Evolutionary conservation across 2,797 vertebrate species (phyloP).

Genomic region (Denticeps clupeoides): DNA sequence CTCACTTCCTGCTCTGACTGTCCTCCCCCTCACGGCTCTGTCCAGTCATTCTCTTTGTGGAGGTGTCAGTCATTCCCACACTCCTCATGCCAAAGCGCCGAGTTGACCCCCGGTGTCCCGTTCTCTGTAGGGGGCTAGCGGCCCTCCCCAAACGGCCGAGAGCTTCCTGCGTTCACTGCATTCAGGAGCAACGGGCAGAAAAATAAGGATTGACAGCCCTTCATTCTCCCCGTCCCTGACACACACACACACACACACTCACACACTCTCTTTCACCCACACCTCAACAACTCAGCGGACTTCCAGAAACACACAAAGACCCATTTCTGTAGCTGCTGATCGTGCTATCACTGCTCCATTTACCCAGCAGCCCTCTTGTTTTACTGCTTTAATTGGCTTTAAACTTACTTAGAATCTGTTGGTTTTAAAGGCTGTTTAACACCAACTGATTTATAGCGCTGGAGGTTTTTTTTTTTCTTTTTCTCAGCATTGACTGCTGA

Average conservation of each 20-base stretch:
- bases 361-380: conserved; percentile 22
- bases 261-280: background rate
- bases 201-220: conserved; percentile 67
- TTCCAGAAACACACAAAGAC: too few species aligned
- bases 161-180: conserved; percentile 38
- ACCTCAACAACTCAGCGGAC: too few species aligned
- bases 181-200: conserved; percentile 75
- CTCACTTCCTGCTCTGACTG: background rate
- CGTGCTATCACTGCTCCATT: too few species aligned
- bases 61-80: conserved; percentile 8
- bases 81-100: conserved; percentile 19
- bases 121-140: conserved; percentile 44
- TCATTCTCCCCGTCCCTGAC: conserved; percentile 50
- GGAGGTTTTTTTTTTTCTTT: conserved; percentile 45
- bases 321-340: too few species aligned
- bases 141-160: too few species aligned
- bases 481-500: conserved; percentile 49
- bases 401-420: conserved; percentile 59
- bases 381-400: conserved; percentile 54
- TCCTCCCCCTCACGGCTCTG: conserved; percentile 1
- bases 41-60: conserved; percentile 2
- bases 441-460: conserved; percentile 26
- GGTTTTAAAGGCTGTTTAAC: conserved; percentile 29
- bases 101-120: conserved; percentile 29
- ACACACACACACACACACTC: too few species aligned